Conservation (phyloP, 2,113 vertebrate species). For the Terrapene triunguis region DNA sequence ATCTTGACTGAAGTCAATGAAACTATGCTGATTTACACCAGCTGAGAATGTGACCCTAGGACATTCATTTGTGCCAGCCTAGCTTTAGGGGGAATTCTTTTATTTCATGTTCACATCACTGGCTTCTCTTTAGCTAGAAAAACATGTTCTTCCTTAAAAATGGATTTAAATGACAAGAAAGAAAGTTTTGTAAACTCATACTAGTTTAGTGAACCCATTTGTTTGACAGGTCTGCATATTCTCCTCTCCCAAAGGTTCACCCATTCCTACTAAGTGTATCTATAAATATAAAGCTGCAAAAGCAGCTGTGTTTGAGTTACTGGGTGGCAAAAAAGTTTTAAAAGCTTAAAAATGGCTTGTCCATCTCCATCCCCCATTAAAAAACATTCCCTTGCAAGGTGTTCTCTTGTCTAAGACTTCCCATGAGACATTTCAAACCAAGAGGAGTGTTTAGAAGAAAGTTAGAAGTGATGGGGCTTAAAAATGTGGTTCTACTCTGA, state of each 20-base stretch:
- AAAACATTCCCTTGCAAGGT: slow-evolving; percentile 29
- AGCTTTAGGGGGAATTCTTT: neutral
- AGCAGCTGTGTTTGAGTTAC: neutral
- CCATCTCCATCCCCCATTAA: slow-evolving; percentile 19
- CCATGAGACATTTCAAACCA: neutral
- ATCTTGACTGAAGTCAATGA: neutral
- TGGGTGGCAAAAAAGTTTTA: neutral
- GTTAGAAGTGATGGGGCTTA: neutral
- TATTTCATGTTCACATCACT: neutral
- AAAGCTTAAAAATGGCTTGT: slow-evolving; percentile 21
- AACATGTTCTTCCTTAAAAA: neutral
- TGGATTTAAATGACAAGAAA: neutral
- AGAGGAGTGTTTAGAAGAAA: slow-evolving; percentile 3
- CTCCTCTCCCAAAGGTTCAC: neutral
- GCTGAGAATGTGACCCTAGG: neutral
- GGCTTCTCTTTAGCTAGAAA: neutral
- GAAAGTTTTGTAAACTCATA: neutral
- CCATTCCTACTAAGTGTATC: neutral
- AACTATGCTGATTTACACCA: neutral
- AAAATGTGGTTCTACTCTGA: slow-evolving; percentile 18
- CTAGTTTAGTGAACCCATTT: neutral
- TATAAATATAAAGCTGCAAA: neutral
- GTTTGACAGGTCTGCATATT: neutral
- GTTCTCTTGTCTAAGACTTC: neutral
- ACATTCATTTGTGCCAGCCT: neutral